These are phyloP conservation scores for Limosa lapponica DNA, from an alignment of 2,797 vertebrate species.

Conservation along the genomic window DNA sequence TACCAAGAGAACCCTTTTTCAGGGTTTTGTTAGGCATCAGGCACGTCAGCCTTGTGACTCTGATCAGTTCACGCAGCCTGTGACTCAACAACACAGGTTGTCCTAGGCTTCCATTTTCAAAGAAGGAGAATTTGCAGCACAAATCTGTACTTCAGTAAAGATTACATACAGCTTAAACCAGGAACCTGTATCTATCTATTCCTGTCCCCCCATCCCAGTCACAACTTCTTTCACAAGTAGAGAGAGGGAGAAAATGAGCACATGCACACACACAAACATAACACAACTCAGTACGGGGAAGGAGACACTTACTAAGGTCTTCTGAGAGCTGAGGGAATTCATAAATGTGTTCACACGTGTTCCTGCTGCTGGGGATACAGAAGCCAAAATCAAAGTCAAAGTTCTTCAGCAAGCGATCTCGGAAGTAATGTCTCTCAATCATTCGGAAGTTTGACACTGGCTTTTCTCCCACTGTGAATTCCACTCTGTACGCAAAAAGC, in stretches of 20 bases:
- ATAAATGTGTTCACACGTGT: constrained; percentile 98
- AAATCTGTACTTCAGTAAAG: not conserved
- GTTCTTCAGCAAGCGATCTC: constrained; percentile 95
- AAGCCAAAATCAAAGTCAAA: constrained; percentile 99
- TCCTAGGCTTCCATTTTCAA: not conserved
- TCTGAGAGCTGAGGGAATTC: constrained; percentile 98
- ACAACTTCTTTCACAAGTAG: not conserved
- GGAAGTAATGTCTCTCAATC: constrained; percentile 98
- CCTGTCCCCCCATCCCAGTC: not conserved
- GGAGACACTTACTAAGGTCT: constrained; percentile 89
- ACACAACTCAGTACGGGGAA: not conserved
- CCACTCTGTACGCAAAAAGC: constrained; percentile 83
- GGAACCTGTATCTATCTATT: not conserved
- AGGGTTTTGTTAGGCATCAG: not conserved
- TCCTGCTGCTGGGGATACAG: constrained; percentile 97
- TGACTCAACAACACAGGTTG: not conserved
- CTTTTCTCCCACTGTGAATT: constrained; percentile 95
- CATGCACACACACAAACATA: not conserved
- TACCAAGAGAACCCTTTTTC: not conserved
- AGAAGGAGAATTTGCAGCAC: not conserved
- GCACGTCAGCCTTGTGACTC: not conserved
- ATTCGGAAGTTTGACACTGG: constrained; percentile 96
- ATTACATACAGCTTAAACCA: not conserved
- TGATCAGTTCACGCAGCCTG: not conserved
- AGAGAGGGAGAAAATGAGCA: not conserved